A percentile compares a stretch with the other conserved stretches of the same genome.
Conservation (phyloP, 2,113 vertebrate species). For the Excalfactoria chinensis region DNA sequence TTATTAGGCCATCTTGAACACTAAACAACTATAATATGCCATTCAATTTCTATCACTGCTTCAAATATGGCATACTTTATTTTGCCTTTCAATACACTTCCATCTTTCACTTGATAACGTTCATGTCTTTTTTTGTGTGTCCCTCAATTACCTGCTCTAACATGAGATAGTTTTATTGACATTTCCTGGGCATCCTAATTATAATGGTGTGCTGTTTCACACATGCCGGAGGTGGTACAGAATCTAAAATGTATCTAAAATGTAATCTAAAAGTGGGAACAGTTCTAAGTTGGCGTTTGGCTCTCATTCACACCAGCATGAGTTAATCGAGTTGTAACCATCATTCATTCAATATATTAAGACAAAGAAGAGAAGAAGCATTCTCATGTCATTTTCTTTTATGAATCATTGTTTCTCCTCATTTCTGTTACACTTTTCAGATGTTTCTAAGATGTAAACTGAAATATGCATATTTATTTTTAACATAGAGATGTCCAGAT, state of each 20-base stretch:
- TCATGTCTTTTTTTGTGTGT: neutral
- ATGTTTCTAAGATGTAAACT: neutral
- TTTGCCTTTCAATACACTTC: too few species aligned
- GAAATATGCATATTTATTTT: neutral
- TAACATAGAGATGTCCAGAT: neutral
- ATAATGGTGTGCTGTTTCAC: neutral
- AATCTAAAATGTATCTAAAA: neutral
- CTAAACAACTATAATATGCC: neutral
- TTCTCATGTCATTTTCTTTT: neutral
- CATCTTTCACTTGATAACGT: neutral
- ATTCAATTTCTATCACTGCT: neutral
- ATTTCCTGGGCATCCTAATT: neutral
- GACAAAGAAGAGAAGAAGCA: neutral
- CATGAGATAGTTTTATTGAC: neutral
- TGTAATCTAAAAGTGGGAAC: neutral
- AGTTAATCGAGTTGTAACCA: neutral
- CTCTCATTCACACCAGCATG: neutral
- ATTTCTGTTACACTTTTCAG: neutral
- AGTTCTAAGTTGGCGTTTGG: neutral
- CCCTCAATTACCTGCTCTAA: neutral
- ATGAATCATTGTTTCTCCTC: neutral
- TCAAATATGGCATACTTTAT: neutral
- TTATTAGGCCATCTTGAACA: neutral
- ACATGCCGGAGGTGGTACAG: neutral
- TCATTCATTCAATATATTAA: neutral